Base-by-base conservation (phyloP, 2,797 vertebrate species). In the Cyclura pinguis region DNA sequence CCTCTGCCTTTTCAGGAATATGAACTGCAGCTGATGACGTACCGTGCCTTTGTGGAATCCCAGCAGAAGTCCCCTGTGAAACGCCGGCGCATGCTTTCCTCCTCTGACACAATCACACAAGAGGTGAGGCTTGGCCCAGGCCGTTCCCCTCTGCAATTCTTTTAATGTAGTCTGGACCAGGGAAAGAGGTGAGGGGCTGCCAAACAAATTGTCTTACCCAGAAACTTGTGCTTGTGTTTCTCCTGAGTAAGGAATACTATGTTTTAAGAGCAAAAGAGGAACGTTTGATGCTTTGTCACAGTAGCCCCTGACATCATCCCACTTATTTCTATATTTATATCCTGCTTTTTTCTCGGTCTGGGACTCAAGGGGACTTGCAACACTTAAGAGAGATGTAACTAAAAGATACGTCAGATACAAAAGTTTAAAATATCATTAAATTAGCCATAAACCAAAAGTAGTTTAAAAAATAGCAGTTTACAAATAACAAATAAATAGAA, bases 11-110 rank as follows among this genome's bases (percentile, higher is more conserved):
- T 82, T 24, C 80, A 99, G 99, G 99, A 99, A 93, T 99, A 99
- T 2, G 99, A 99, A 93, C 96, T 99, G 69, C 99, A 99, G 96
- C 98, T 99, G 91, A 99, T 99, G 99, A 99, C 99, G 0, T 99
- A 99, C 96, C 97, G 98, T 95, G 99, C 98, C 2, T 99, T 99
- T 0, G 99, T 99, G 7, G 99, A 99, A 95, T 99, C 99, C 0
- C 99, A 98, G 83, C 99, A 99, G 96, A 99, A 99, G 96, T 99
- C 98, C 0, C 97, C 98, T 2, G 97, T 98, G 94, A 99, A 99
- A 92, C 98, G 98, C 95, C 98, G 99, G 88, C 97, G 98, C 90
- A 98, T 99, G 97, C 98, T 98, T 87, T 99, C 99, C 22, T 99
- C 99, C 84, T 99, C 99, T 0, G 99, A 99, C 38, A 97, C 98